Evolutionary conservation across 2,797 vertebrate species (phyloP).

Genomic region (Xyrichtys novacula): DNA sequence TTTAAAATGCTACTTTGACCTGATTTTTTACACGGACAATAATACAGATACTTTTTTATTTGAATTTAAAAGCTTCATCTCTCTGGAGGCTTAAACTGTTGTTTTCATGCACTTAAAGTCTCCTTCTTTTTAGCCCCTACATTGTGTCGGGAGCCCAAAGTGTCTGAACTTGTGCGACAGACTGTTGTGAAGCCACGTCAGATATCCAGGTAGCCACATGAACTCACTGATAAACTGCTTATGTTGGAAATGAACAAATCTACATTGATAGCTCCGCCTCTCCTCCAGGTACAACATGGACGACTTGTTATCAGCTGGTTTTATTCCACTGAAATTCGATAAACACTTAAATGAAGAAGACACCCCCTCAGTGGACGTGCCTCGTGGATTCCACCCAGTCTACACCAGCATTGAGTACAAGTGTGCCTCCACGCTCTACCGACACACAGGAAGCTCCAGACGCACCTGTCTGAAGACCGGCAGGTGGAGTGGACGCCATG

Average conservation of each 20-base stretch:
- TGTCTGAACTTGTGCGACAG: slow-evolving; percentile 91
- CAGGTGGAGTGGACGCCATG: slow-evolving; percentile 92
- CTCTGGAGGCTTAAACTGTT: neutral
- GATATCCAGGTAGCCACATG: slow-evolving; percentile 82
- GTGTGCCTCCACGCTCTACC: slow-evolving; percentile 89
- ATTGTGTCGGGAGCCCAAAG: slow-evolving; percentile 93
- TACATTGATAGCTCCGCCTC: slow-evolving; percentile 49
- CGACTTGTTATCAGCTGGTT: slow-evolving; percentile 42
- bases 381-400: slow-evolving; percentile 86
- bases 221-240: neutral
- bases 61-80: no score
- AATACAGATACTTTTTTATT: no score
- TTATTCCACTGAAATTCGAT: slow-evolving; percentile 22
- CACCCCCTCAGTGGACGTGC: slow-evolving; percentile 77
- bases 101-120: neutral
- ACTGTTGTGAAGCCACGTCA: slow-evolving; percentile 86
- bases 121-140: slow-evolving; percentile 46
- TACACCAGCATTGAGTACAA: slow-evolving; percentile 90
- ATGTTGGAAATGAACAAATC: slow-evolving; percentile 77
- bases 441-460: slow-evolving; percentile 87
- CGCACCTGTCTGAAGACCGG: slow-evolving; percentile 92
- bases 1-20: neutral
- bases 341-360: slow-evolving; percentile 64
- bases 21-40: neutral
- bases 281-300: slow-evolving; percentile 74